phyloP scores from a whole-genome alignment of 2,888 invertebrate species.

The Operophtera brumata region DNA sequence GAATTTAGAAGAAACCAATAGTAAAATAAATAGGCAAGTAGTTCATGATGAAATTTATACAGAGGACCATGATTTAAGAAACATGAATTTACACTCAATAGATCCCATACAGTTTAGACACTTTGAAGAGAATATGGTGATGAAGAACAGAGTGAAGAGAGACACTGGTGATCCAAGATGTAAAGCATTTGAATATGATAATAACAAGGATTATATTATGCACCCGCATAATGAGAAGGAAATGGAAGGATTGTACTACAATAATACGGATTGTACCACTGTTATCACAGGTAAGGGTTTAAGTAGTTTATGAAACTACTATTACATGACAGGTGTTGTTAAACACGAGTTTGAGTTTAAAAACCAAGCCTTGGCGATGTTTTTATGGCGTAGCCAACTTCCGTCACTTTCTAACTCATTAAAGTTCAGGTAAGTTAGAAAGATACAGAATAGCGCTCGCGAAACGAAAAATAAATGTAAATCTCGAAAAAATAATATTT shows the following conservation, averaged over 20 bases:
- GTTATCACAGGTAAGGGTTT: constrained; percentile 57
- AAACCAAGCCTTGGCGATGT: no score
- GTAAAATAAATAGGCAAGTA: constrained; percentile 17
- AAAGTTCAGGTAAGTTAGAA: no score
- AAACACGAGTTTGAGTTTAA: no score
- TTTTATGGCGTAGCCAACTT: no score
- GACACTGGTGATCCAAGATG: constrained; percentile 44
- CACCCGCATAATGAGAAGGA: constrained; percentile 52
- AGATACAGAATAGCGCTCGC: no score
- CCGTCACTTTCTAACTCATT: no score
- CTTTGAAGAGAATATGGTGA: constrained; percentile 28
- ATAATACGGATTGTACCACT: constrained; percentile 57
- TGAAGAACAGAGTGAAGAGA: constrained; percentile 22
- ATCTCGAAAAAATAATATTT: no score
- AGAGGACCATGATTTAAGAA: constrained; percentile 33
- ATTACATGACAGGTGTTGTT: no score
- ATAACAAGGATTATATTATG: constrained; percentile 39
- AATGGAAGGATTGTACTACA: constrained; percentile 43
- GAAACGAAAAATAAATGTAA: no score
- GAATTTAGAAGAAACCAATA: constrained; percentile 23
- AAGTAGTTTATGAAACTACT: background rate
- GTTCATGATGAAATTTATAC: constrained; percentile 25
- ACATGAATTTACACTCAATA: constrained; percentile 40
- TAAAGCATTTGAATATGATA: constrained; percentile 42
- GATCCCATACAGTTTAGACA: constrained; percentile 26